phyloP scores from a whole-genome alignment of 2,797 vertebrate genomes.

The Podargus strigoides region DNA sequence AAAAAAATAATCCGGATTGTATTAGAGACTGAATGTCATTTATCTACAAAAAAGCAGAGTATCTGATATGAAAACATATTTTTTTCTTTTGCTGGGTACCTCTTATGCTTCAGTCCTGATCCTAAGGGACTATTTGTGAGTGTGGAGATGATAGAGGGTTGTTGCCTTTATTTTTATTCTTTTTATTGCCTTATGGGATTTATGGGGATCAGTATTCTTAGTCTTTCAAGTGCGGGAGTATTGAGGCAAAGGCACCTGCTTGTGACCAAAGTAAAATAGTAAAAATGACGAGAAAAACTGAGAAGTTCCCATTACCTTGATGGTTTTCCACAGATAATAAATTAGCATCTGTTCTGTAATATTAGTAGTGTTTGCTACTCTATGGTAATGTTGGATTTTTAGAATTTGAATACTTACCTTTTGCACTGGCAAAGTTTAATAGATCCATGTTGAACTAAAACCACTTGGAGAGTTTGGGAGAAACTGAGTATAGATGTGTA shows the following conservation, averaged over 20 bases:
- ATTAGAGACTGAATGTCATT: neutral
- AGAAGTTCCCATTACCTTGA: neutral
- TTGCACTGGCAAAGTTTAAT: neutral
- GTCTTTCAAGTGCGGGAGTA: accelerated
- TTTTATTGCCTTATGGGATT: neutral
- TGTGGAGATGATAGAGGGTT: neutral
- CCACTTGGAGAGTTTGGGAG: neutral
- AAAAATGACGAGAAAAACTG: neutral
- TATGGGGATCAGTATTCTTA: accelerated
- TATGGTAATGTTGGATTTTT: neutral
- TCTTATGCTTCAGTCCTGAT: neutral
- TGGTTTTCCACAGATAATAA: neutral
- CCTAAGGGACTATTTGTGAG: neutral
- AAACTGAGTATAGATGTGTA: neutral
- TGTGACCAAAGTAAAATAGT: neutral
- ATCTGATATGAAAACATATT: neutral
- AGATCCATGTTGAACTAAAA: neutral
- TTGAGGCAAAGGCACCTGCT: neutral
- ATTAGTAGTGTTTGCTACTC: neutral
- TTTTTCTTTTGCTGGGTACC: neutral
- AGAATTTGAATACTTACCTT: neutral
- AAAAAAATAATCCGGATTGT: neutral
- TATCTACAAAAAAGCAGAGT: neutral
- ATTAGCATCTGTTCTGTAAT: neutral
- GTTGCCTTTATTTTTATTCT: neutral